These are phyloP conservation scores for Monomorium pharaonis DNA, from an alignment of 1,140 invertebrate genomes.

Conservation along the genomic window DNA sequence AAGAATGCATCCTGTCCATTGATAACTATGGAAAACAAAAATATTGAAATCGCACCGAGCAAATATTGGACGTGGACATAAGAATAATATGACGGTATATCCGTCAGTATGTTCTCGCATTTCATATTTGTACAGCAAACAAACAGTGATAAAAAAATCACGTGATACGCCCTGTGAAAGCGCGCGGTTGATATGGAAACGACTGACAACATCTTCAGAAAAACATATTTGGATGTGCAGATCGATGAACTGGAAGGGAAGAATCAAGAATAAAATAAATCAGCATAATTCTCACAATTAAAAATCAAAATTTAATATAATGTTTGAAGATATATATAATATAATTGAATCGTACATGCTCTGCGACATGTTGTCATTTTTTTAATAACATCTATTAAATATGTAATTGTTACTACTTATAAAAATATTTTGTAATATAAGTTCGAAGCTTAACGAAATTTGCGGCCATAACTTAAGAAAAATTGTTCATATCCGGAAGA, in stretches of 20 bases:
- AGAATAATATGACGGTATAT: slow-evolving; percentile 55
- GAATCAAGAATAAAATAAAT: background rate
- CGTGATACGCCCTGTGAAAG: slow-evolving; percentile 25
- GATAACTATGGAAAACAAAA: slow-evolving; percentile 55
- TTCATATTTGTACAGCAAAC: slow-evolving; percentile 49
- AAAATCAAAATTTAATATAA: background rate
- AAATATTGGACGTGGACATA: slow-evolving; percentile 52
- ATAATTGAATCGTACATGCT: background rate
- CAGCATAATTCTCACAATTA: background rate
- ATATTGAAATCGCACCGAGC: slow-evolving; percentile 50
- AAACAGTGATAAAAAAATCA: slow-evolving; percentile 36
- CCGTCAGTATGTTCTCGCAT: slow-evolving; percentile 42
- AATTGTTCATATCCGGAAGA: slow-evolving; percentile 40
- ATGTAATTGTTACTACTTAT: background rate
- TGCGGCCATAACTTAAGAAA: slow-evolving; percentile 45
- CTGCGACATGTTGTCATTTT: background rate
- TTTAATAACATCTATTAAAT: background rate
- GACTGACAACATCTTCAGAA: background rate
- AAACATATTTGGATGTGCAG: background rate
- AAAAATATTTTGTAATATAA: background rate
- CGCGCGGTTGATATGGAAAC: slow-evolving; percentile 31
- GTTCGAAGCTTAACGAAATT: slow-evolving; percentile 36
- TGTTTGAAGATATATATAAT: background rate
- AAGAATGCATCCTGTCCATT: slow-evolving; percentile 38
- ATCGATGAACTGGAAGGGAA: background rate